Evolutionary conservation across 2,797 vertebrate species (phyloP).

Genomic region (Bufotes viridis): DNA sequence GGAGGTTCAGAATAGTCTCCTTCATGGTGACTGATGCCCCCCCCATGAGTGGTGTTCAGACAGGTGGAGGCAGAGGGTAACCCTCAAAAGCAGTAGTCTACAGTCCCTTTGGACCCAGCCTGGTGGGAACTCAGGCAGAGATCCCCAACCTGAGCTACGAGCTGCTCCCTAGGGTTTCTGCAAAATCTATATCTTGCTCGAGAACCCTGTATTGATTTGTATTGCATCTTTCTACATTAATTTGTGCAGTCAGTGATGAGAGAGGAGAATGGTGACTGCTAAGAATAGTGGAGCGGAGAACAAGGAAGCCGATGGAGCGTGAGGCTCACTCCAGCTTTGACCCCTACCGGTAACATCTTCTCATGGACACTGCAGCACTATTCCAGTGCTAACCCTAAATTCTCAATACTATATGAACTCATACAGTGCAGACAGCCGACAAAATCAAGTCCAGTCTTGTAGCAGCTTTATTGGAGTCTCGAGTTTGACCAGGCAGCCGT

Average conservation of each 20-base stretch:
- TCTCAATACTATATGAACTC: background rate
- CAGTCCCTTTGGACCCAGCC: too few relatives aligned
- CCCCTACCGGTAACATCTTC: background rate
- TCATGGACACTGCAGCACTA: background rate
- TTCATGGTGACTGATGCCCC: too few relatives aligned
- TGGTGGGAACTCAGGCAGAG: too few relatives aligned
- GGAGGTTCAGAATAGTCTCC: too few relatives aligned
- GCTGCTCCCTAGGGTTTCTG: too few relatives aligned
- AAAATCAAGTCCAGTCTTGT: background rate
- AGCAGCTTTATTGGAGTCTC: background rate
- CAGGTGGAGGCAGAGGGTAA: too few relatives aligned
- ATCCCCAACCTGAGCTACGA: too few relatives aligned
- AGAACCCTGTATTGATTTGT: background rate
- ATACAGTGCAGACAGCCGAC: background rate
- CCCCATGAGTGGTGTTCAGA: too few relatives aligned
- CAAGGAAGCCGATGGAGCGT: background rate
- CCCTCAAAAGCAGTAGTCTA: too few relatives aligned
- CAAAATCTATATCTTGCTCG: too few relatives aligned
- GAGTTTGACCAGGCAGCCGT: conserved; percentile 6
- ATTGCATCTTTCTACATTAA: background rate
- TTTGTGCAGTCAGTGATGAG: background rate
- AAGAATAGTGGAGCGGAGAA: background rate
- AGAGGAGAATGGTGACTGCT: background rate
- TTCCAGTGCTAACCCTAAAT: background rate
- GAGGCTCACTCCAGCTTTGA: background rate